A percentile compares a stretch with the other conserved stretches of the same genome.
These are phyloP conservation scores for Phyllotreta cruciferae DNA, from an alignment of 2,888 invertebrate species.

Conservation along the genomic window DNA sequence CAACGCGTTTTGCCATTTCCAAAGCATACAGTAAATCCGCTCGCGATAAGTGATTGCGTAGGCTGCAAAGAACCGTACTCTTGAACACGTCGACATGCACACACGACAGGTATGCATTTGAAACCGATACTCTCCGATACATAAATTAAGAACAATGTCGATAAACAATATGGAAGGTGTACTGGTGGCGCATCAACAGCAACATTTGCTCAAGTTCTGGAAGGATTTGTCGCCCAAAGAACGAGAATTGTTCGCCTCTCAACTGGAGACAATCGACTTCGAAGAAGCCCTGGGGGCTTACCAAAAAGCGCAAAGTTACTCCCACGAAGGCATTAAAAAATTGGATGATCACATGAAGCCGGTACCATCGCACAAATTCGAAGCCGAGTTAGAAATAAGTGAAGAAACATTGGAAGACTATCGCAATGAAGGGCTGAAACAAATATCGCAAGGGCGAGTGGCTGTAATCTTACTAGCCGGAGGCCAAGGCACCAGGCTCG, in stretches of 20 bases:
- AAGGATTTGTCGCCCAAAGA: conserved; percentile 43
- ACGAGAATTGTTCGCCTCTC: conserved; percentile 42
- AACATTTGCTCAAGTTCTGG: conserved; percentile 48
- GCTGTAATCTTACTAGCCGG: conserved; percentile 94
- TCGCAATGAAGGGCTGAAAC: conserved; percentile 70
- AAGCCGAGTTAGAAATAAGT: conserved; percentile 71
- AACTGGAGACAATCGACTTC: conserved; percentile 50
- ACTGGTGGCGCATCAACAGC: conserved; percentile 43
- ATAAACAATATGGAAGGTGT: conserved; percentile 40
- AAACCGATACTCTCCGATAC: conserved; percentile 23
- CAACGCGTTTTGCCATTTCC: not conserved
- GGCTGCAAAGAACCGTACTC: conserved; percentile 32
- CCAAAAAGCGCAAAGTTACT: conserved; percentile 53
- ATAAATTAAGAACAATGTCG: conserved; percentile 35
- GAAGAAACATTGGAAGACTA: conserved; percentile 68
- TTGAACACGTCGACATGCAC: conserved; percentile 28
- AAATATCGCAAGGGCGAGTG: conserved; percentile 69
- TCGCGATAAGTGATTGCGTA: conserved; percentile 28
- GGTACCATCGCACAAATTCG: conserved; percentile 79
- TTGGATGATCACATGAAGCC: conserved; percentile 83
- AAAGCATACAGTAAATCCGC: conserved; percentile 7
- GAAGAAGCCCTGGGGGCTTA: conserved; percentile 49
- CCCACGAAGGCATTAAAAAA: conserved; percentile 69
- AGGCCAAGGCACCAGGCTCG: conserved; percentile 96
- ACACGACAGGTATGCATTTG: conserved; percentile 10